A percentile compares a stretch with the other conserved stretches of the same genome.
phyloP scores from a whole-genome alignment of 2,113 vertebrate species.

The Actenoides lindsayi region DNA sequence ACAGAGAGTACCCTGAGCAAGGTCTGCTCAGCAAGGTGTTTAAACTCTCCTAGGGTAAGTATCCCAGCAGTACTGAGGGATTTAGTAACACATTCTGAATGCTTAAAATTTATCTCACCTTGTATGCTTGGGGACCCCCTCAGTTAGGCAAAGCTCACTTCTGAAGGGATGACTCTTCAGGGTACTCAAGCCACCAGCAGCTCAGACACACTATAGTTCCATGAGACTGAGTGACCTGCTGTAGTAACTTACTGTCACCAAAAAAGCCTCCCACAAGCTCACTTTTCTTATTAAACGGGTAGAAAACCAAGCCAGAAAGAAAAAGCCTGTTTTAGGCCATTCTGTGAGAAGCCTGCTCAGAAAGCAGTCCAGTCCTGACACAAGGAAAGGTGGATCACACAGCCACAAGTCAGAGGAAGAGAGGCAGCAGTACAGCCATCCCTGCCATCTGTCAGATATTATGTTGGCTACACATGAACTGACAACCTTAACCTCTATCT shows the following conservation, averaged over 20 bases:
- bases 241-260: neutral
- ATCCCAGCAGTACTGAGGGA: neutral
- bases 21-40: neutral
- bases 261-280: neutral
- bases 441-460: neutral
- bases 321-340: neutral
- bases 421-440: neutral
- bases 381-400: neutral
- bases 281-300: neutral
- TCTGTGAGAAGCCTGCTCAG: neutral
- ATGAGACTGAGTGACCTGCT: neutral
- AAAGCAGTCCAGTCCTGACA: neutral
- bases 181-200: neutral
- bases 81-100: neutral
- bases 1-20: neutral
- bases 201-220: neutral
- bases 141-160: neutral
- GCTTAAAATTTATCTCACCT: neutral
- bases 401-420: neutral
- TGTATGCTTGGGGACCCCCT: neutral
- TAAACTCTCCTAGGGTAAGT: neutral
- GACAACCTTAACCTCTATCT: neutral
- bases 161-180: neutral
- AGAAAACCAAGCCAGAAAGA: neutral
- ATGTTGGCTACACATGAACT: neutral